These are phyloP conservation scores for Pitangus sulphuratus DNA, from an alignment of 2,797 vertebrate species.

Conservation along the genomic window DNA sequence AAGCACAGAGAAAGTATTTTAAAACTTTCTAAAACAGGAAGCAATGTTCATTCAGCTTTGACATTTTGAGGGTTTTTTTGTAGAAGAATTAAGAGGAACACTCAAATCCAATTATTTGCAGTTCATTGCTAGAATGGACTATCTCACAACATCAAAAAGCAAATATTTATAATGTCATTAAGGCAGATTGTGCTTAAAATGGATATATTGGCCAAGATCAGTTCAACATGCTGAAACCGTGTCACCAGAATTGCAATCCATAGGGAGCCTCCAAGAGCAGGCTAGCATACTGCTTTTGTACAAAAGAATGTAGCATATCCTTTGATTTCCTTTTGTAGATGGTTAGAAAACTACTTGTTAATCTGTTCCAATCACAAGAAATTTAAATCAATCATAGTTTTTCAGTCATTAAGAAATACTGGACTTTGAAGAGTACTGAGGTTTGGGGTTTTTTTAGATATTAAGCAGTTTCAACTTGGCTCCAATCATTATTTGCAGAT, in stretches of 20 bases:
- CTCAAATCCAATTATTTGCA: slow-evolving; percentile 14
- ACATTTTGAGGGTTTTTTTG: neutral
- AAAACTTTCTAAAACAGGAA: slow-evolving; percentile 42
- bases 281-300: neutral
- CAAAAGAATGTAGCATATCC: neutral
- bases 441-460: neutral
- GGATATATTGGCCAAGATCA: neutral
- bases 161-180: neutral
- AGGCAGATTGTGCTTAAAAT: neutral
- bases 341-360: neutral
- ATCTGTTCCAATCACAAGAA: neutral
- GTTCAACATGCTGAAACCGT: neutral
- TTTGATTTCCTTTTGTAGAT: neutral
- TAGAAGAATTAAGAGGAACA: neutral
- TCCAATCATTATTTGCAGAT: neutral
- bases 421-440: neutral
- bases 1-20: slow-evolving; percentile 47
- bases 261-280: neutral
- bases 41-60: neutral
- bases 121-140: neutral
- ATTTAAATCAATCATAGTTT: neutral
- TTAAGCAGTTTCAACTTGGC: neutral
- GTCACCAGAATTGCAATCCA: neutral
- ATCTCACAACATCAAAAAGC: neutral
- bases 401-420: neutral